These are phyloP conservation scores for Holocentrus rufus DNA, from an alignment of 2,797 vertebrate genomes.

Conservation along the genomic window DNA sequence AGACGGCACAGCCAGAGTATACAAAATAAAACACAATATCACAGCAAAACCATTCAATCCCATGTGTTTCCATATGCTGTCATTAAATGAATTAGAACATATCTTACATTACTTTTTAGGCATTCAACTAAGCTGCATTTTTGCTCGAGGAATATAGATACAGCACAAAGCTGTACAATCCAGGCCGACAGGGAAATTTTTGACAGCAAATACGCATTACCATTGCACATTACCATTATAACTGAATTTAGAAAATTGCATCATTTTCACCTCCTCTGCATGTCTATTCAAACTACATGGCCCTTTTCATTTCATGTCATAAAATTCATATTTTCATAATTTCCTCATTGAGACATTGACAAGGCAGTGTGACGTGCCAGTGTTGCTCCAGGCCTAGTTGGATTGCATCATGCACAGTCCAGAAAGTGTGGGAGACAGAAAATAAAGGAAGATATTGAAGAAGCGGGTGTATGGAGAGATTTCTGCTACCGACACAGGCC, in stretches of 20 bases:
- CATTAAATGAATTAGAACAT: conserved; percentile 84
- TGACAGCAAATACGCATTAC: conserved; percentile 81
- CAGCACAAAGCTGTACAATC: conserved; percentile 80
- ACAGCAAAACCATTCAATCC: conserved; percentile 79
- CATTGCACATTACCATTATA: conserved; percentile 83
- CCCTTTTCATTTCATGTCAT: conserved; percentile 83
- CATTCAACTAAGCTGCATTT: conserved; percentile 81
- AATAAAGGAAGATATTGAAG: conserved; percentile 74
- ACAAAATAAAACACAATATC: conserved; percentile 81
- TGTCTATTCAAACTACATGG: conserved; percentile 82
- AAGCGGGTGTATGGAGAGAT: conserved; percentile 71
- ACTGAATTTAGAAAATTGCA: conserved; percentile 87
- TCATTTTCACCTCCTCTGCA: conserved; percentile 86
- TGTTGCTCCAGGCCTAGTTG: conserved; percentile 80
- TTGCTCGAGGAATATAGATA: conserved; percentile 82
- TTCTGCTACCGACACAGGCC: conserved; percentile 68
- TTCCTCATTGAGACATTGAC: conserved; percentile 84
- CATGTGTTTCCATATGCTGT: conserved; percentile 81
- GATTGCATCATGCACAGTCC: conserved; percentile 84
- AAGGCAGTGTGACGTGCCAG: conserved; percentile 78
- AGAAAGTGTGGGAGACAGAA: conserved; percentile 74
- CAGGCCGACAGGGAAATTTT: conserved; percentile 81
- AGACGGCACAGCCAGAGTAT: conserved; percentile 78
- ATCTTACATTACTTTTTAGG: conserved; percentile 83
- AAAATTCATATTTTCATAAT: conserved; percentile 83